A percentile compares a stretch with the other conserved stretches of the same genome.
These are phyloP conservation scores for Actenoides hombroni DNA, from an alignment of 2,113 vertebrate species.

Conservation along the genomic window DNA sequence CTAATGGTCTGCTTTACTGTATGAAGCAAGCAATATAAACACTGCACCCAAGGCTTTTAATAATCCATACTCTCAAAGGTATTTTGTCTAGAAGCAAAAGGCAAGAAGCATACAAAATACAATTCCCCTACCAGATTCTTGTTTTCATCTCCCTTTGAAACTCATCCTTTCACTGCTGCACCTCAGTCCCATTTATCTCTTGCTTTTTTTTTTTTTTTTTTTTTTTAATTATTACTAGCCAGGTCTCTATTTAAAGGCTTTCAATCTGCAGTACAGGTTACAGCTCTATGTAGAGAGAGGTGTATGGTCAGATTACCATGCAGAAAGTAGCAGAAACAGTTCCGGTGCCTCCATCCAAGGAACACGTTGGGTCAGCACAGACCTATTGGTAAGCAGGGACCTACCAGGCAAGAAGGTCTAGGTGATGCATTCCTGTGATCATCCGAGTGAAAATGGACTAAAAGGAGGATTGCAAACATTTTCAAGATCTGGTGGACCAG, in stretches of 20 bases:
- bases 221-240: neutral
- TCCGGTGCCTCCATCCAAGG: neutral
- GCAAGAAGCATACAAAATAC: neutral
- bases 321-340: neutral
- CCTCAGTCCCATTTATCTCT: neutral
- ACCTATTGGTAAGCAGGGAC: neutral
- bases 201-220: accelerated
- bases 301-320: neutral
- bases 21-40: neutral
- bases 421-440: neutral
- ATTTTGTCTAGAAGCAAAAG: neutral
- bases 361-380: neutral
- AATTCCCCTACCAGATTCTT: neutral
- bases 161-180: neutral
- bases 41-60: neutral
- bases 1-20: neutral
- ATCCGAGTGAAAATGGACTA: neutral
- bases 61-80: neutral
- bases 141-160: neutral
- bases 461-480: neutral
- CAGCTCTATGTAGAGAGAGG: neutral
- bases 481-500: neutral
- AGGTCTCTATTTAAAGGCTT: neutral
- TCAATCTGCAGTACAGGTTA: neutral
- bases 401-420: neutral